Conservation (phyloP, 2,888 invertebrate species). For the Sussaba pulchella region DNA sequence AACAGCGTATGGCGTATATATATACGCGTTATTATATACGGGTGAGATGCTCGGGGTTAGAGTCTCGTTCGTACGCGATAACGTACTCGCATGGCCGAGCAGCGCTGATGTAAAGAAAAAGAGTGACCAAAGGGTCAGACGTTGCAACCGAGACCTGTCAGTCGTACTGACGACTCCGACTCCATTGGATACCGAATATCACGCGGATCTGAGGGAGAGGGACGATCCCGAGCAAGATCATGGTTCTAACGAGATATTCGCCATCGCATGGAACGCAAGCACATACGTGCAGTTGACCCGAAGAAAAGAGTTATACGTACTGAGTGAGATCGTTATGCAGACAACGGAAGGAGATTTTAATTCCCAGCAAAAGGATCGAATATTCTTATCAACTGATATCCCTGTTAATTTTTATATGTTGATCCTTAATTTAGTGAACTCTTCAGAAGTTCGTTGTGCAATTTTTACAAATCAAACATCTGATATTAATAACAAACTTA, state of each 20-base stretch:
- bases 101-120: slow-evolving; percentile 38
- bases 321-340: slow-evolving; percentile 26
- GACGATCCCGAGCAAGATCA: slow-evolving; percentile 69
- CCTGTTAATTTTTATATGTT: not conserved
- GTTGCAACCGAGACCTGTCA: slow-evolving; percentile 65
- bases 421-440: not conserved
- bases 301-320: slow-evolving; percentile 36
- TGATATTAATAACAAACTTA: not conserved
- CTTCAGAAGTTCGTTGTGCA: not conserved
- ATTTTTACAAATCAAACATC: not conserved
- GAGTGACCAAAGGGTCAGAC: slow-evolving; percentile 39
- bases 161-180: slow-evolving; percentile 70
- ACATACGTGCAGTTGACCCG: not conserved
- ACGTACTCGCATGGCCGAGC: slow-evolving; percentile 53
- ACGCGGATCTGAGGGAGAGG: slow-evolving; percentile 53
- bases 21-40: slow-evolving; percentile 72
- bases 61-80: slow-evolving; percentile 53
- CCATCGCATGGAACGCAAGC: slow-evolving; percentile 29
- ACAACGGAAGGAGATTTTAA: slow-evolving; percentile 48
- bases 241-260: slow-evolving; percentile 73
- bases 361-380: slow-evolving; percentile 19
- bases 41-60: slow-evolving; percentile 68
- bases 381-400: slow-evolving; percentile 46
- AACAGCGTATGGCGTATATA: slow-evolving; percentile 26
- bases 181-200: slow-evolving; percentile 75